A percentile compares a stretch with the other conserved stretches of the same genome.
Evolutionary conservation across 2,797 vertebrate species (phyloP).

Genomic region (Smutsia gigantea): DNA sequence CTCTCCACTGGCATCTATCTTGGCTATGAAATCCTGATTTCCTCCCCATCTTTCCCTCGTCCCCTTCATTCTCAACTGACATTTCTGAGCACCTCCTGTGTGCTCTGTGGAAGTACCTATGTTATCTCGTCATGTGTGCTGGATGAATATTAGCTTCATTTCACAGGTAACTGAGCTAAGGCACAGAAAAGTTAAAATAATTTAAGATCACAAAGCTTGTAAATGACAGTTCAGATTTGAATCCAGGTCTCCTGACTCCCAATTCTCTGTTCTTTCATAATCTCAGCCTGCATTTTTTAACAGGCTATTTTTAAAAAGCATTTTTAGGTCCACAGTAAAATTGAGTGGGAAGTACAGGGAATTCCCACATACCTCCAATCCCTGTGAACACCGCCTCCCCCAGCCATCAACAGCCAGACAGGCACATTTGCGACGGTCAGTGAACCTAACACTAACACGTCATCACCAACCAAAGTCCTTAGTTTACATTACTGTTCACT

Average conservation of each 20-base stretch:
- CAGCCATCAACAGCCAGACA: background rate
- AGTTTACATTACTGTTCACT: background rate
- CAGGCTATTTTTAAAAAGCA: background rate
- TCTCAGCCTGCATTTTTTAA: background rate
- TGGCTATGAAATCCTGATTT: background rate
- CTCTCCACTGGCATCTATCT: background rate
- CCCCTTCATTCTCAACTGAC: background rate
- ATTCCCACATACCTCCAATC: background rate
- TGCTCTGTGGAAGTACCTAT: background rate
- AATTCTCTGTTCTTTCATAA: background rate
- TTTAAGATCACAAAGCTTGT: constrained; percentile 2
- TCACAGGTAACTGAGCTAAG: constrained; percentile 27
- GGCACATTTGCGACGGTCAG: background rate
- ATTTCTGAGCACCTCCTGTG: background rate
- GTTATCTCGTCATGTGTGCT: constrained; percentile 1
- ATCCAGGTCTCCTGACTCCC: background rate
- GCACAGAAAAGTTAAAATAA: constrained; percentile 13
- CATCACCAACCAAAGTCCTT: background rate
- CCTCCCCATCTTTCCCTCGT: background rate
- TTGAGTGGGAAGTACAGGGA: background rate
- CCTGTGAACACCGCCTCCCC: background rate
- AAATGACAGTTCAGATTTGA: background rate
- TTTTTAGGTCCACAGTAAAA: constrained; percentile 16
- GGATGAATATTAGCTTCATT: background rate
- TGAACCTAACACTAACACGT: background rate